phyloP scores from a whole-genome alignment of 2,113 vertebrate genomes.

The Ivindomyrus marchei region DNA sequence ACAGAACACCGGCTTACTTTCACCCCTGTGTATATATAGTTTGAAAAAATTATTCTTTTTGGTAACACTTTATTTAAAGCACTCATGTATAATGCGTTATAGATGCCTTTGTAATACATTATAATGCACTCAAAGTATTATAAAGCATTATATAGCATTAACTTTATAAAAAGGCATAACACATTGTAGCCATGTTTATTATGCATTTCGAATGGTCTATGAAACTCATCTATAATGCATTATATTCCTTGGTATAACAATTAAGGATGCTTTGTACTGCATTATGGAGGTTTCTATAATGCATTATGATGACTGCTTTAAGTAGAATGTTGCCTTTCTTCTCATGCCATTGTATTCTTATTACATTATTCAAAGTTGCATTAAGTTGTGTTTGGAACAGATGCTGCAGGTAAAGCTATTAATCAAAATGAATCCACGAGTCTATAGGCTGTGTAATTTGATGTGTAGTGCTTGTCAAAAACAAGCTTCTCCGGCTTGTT shows the following conservation, averaged over 20 bases:
- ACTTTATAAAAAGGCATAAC: no score
- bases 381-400: not conserved
- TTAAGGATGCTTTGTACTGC: not conserved
- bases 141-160: no score
- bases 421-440: not conserved
- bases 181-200: not conserved
- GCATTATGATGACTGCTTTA: not conserved
- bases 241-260: not conserved
- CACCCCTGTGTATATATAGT: not conserved
- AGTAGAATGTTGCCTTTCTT: not conserved
- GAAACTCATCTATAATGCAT: not conserved
- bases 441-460: not conserved
- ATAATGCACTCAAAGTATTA: no score
- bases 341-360: not conserved
- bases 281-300: not conserved
- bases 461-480: not conserved
- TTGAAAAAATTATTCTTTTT: not conserved
- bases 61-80: not conserved
- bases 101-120: not conserved
- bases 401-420: not conserved
- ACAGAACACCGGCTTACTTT: no score
- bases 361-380: not conserved
- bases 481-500: not conserved
- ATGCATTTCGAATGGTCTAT: not conserved
- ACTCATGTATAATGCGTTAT: not conserved